Conservation (phyloP, 2,888 invertebrate genomes). For the Nebria brevicollis region DNA sequence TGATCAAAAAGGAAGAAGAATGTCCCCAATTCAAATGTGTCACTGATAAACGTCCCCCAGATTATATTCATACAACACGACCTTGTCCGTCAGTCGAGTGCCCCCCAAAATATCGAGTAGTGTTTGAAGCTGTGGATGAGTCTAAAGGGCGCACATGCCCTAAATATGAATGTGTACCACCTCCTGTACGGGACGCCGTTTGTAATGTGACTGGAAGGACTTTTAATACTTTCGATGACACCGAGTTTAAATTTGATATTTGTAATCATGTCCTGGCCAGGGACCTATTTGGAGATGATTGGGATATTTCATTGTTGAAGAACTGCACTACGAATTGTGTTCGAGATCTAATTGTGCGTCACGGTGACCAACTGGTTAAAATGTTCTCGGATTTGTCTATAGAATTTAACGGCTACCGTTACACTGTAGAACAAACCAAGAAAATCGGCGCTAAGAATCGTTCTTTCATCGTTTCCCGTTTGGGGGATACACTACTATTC, state of each 20-base stretch:
- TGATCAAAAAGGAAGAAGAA: conserved; percentile 58
- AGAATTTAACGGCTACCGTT: conserved; percentile 74
- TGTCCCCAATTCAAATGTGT: conserved; percentile 70
- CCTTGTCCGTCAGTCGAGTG: conserved; percentile 63
- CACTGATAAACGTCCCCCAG: conserved; percentile 64
- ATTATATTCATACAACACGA: conserved; percentile 50
- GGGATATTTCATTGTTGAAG: conserved; percentile 75
- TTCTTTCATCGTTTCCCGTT: conserved; percentile 73
- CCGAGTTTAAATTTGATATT: conserved; percentile 81
- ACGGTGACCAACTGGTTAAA: conserved; percentile 68
- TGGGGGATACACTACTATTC: conserved; percentile 77
- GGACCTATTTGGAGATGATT: conserved; percentile 73
- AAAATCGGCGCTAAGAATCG: conserved; percentile 70
- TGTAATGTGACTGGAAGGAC: conserved; percentile 81
- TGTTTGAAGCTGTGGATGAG: conserved; percentile 8
- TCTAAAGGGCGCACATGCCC: conserved; percentile 48
- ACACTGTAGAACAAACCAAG: conserved; percentile 69
- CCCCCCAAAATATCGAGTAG: conserved; percentile 67
- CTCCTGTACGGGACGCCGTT: conserved; percentile 71
- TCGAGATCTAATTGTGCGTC: conserved; percentile 72
- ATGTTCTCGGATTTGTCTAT: conserved; percentile 73
- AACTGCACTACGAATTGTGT: conserved; percentile 72
- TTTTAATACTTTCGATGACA: conserved; percentile 82
- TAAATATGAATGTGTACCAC: conserved; percentile 74
- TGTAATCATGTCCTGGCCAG: conserved; percentile 83